Percentiles rank a stretch among this genome's conserved stretches.
phyloP scores from a whole-genome alignment of 2,888 invertebrate genomes.

The Drosophila borborema region DNA sequence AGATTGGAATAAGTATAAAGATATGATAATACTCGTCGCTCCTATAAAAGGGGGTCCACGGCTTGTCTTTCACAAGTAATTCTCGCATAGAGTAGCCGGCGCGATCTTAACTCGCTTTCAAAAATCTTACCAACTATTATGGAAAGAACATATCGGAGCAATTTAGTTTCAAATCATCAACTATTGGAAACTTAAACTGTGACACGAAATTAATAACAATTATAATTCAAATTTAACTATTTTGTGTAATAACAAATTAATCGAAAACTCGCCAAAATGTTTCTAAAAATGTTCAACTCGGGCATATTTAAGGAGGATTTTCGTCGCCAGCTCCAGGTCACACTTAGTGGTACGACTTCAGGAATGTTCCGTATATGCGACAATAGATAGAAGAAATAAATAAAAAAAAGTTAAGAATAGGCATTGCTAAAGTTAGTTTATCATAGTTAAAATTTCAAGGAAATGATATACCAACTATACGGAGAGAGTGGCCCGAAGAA shows the following conservation, averaged over 20 bases:
- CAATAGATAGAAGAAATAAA: not conserved
- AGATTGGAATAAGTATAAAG: conserved; percentile 15
- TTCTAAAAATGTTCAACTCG: conserved; percentile 51
- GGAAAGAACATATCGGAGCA: conserved; percentile 45
- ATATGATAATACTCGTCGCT: conserved; percentile 5
- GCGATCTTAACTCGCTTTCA: not conserved
- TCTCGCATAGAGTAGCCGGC: conserved; percentile 22
- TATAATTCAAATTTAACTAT: not conserved
- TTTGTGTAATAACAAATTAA: not conserved
- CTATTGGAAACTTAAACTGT: conserved; percentile 43
- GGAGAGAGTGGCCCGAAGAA: not conserved
- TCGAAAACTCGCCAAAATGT: conserved; percentile 41
- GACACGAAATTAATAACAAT: conserved; percentile 37
- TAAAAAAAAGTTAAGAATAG: not conserved
- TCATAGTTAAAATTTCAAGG: not conserved
- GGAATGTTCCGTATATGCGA: not conserved
- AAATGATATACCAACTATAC: not conserved
- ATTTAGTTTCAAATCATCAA: conserved; percentile 30
- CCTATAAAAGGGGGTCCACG: conserved; percentile 50
- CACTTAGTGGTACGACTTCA: conserved; percentile 69
- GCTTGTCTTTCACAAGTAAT: conserved; percentile 47
- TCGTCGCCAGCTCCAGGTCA: conserved; percentile 71
- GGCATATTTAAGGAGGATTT: conserved; percentile 68
- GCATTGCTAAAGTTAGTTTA: no score
- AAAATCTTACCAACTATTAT: conserved; percentile 46